Conservation (phyloP, 2,888 invertebrate genomes). For the Orthonevra nobilis region DNA sequence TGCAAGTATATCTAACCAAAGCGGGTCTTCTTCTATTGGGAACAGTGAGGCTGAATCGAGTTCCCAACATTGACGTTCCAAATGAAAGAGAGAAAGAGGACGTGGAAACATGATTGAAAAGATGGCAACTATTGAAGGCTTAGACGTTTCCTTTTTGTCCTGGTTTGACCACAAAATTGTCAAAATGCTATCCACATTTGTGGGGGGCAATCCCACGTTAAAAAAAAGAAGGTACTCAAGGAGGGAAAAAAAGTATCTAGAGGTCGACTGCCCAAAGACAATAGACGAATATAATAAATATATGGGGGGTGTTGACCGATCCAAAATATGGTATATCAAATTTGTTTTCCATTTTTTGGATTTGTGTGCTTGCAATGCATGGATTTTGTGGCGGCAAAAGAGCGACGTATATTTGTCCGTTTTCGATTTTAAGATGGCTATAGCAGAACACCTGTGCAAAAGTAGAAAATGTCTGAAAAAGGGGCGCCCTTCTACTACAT, state of each 20-base stretch:
- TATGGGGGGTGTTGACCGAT: neutral
- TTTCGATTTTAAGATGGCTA: neutral
- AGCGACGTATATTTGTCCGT: neutral
- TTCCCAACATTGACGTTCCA: constrained; percentile 39
- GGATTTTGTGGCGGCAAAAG: neutral
- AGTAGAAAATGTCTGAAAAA: constrained; percentile 15
- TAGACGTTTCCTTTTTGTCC: constrained; percentile 48
- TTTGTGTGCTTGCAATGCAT: neutral
- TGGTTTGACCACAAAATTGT: constrained; percentile 63
- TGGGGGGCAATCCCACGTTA: constrained; percentile 40
- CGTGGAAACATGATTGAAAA: constrained; percentile 46
- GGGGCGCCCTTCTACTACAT: constrained; percentile 14
- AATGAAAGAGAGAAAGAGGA: constrained; percentile 53
- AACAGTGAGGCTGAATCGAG: constrained; percentile 44
- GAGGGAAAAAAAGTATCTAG: constrained; percentile 47
- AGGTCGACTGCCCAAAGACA: constrained; percentile 37
- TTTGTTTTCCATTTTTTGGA: constrained; percentile 10
- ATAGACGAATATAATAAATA: neutral
- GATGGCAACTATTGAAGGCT: constrained; percentile 40
- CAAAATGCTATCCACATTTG: constrained; percentile 55
- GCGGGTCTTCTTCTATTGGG: constrained; percentile 29
- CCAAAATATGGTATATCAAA: constrained; percentile 3
- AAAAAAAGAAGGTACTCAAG: constrained; percentile 35
- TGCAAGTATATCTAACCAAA: constrained; percentile 31
- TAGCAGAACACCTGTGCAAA: constrained; percentile 11